phyloP scores from a whole-genome alignment of 2,888 invertebrate species.

The Falcaria lacertinaria region DNA sequence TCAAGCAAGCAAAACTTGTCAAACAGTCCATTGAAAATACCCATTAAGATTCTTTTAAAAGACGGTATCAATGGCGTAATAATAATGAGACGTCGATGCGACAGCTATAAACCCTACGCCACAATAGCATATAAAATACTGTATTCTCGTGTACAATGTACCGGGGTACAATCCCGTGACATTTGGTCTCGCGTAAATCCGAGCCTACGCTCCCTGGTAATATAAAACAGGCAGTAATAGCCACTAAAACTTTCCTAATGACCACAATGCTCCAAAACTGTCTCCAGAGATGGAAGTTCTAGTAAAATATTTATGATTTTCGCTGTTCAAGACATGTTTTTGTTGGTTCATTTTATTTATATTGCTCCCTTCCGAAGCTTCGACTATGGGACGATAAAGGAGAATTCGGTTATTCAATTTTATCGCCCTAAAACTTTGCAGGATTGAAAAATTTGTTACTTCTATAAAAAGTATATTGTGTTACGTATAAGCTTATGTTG shows the following conservation, averaged over 20 bases:
- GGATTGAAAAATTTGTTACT: not conserved
- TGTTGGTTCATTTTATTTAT: constrained; percentile 36
- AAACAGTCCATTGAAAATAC: no score
- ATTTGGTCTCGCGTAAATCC: constrained; percentile 41
- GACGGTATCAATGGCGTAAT: not conserved
- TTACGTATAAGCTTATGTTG: no score
- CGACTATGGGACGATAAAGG: constrained; percentile 13
- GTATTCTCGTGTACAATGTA: constrained; percentile 3
- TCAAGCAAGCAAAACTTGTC: no score
- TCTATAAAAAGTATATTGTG: not conserved
- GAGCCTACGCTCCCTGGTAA: constrained; percentile 38
- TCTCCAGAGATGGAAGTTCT: constrained; percentile 54
- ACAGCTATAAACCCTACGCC: constrained; percentile 1
- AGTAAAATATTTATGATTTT: constrained; percentile 62
- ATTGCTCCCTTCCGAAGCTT: constrained; percentile 19
- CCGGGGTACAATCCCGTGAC: constrained; percentile 21
- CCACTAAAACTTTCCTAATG: constrained; percentile 71
- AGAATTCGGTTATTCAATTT: constrained; percentile 10
- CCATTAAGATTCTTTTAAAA: not conserved
- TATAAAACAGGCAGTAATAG: constrained; percentile 63
- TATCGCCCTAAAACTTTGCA: not conserved
- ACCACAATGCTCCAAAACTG: constrained; percentile 61
- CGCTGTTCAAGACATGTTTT: constrained; percentile 30
- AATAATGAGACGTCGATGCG: not conserved
- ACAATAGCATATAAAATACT: constrained; percentile 2